Conservation (phyloP, 2,888 invertebrate species). For the Electrophaes corylata region DNA sequence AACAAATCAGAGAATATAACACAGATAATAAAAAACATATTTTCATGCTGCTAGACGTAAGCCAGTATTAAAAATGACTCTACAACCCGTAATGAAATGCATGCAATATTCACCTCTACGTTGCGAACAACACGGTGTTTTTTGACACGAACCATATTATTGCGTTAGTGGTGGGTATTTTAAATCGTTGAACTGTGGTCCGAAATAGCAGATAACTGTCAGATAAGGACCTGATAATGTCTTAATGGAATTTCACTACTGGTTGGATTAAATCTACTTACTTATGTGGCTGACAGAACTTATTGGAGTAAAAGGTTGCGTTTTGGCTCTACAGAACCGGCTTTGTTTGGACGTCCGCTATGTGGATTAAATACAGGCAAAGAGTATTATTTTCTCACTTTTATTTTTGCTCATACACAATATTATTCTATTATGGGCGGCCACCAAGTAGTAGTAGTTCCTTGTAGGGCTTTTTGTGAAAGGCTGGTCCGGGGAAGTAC, state of each 20-base stretch:
- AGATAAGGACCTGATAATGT: conserved; percentile 36
- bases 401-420: no score
- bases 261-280: conserved; percentile 31
- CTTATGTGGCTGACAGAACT: conserved; percentile 3
- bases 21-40: conserved; percentile 10
- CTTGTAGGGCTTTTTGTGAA: no score
- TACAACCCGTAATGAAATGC: background rate
- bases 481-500: no score
- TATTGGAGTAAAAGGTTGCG: conserved; percentile 19
- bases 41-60: conserved; percentile 1
- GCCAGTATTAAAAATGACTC: background rate
- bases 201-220: conserved; percentile 27
- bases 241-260: conserved; percentile 40
- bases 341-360: background rate
- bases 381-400: background rate
- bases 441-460: no score
- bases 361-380: background rate
- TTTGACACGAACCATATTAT: background rate
- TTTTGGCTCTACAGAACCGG: conserved; percentile 8
- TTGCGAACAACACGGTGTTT: background rate
- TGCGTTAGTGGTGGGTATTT: conserved; percentile 7
- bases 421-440: no score
- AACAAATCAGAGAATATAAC: conserved; percentile 15
- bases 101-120: background rate
- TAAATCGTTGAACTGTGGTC: conserved; percentile 29